A percentile compares a stretch with the other conserved stretches of the same genome.
These are phyloP conservation scores for Theocolax elegans DNA, from an alignment of 1,140 invertebrate species.

Conservation along the genomic window DNA sequence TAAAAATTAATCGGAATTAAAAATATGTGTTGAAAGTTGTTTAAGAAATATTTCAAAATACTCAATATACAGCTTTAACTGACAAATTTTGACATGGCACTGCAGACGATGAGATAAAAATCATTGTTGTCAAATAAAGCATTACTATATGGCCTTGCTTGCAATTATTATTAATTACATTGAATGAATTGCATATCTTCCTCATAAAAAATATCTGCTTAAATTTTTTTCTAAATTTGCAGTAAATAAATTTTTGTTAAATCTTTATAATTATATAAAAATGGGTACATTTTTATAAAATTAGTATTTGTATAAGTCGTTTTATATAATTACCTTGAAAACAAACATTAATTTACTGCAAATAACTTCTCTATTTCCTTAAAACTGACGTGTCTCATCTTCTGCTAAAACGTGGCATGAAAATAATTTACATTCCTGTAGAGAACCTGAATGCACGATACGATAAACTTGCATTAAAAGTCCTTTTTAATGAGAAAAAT, in stretches of 20 bases:
- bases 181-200: slow-evolving; percentile 18
- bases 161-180: slow-evolving; percentile 19
- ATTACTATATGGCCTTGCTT: slow-evolving; percentile 15
- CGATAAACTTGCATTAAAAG: slow-evolving; percentile 47
- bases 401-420: slow-evolving; percentile 61
- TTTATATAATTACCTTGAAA: not conserved
- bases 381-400: slow-evolving; percentile 42
- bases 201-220: slow-evolving; percentile 50
- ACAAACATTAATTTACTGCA: slow-evolving; percentile 20
- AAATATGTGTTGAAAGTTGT: too few species aligned
- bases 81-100: slow-evolving; percentile 30
- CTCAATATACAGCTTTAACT: slow-evolving; percentile 38
- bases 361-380: not conserved
- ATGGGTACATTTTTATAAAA: not conserved
- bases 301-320: not conserved
- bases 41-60: slow-evolving; percentile 26
- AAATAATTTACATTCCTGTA: slow-evolving; percentile 48
- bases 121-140: slow-evolving; percentile 4
- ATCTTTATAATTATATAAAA: too few species aligned
- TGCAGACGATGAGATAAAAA: slow-evolving; percentile 34
- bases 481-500: slow-evolving; percentile 32
- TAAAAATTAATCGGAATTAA: too few species aligned
- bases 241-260: slow-evolving; percentile 17
- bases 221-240: slow-evolving; percentile 30
- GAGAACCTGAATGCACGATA: slow-evolving; percentile 60